Base-by-base conservation (phyloP, 2,888 invertebrate species). In the Meandrusa payeni region DNA sequence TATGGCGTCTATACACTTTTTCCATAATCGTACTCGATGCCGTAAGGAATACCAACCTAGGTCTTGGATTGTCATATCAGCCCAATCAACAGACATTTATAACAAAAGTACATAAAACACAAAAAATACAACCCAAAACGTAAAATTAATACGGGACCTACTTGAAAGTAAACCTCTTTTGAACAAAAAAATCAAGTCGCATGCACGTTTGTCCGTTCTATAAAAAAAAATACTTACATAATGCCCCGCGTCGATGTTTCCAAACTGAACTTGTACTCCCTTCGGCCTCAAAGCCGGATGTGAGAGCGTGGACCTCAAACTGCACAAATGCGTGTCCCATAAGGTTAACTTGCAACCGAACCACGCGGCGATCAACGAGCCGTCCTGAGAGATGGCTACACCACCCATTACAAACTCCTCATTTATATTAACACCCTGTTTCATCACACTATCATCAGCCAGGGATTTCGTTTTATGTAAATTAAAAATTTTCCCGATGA, bases 321-420 rank as follows among this genome's bases (percentile, higher is more conserved):
- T 76, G 49, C 85, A 83, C 22, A 76, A 46, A 47, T 81, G 76
- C 0, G 82, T 72, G 48, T 88, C 88, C 88, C 88, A 88, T 17
- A 88, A 41, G 0, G 87, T 86, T 37, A 88, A 54, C 47, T 87
- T 87, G 24, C 74, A 69, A 0, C 88, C 88, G 40, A 86, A 87
- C 88, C 88, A 88, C 1, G 86, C 87, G 0, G 88, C 88, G n/a
- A 87, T 83, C 41, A 87, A 52, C 0, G 88, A 88, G 0, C 88
- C 87, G 13, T 88, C 88, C 29, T 79, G 76, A 0, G 88, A 86
- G 50, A 88, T 76, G 5, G 82, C 83, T 2, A 82, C 77, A 1
- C 78, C 82, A 0, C 85, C 85, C 79, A 87, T 81, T 17, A 70
- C 69, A n/a, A 51, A 57, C 40, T 70, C 70, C n/a, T 58, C 59